These are phyloP conservation scores for Listronotus oregonensis DNA, from an alignment of 1,140 invertebrate genomes.

Conservation along the genomic window DNA sequence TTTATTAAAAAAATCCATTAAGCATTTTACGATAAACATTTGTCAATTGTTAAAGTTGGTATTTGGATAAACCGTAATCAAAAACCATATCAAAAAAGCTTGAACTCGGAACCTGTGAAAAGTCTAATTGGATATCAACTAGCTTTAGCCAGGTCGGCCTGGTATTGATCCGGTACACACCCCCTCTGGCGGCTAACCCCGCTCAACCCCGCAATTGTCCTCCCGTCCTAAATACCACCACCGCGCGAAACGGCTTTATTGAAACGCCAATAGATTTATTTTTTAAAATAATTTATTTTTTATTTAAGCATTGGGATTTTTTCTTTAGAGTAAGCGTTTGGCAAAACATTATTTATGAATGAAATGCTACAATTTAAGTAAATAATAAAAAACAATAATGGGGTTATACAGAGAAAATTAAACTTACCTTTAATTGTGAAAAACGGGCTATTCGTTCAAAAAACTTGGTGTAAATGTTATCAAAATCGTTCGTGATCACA, in stretches of 20 bases:
- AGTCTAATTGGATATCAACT: constrained; percentile 20
- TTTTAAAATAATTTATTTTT: not conserved
- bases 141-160: constrained; percentile 14
- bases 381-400: too few species aligned
- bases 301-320: not conserved
- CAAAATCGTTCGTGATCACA: constrained; percentile 39
- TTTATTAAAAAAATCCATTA: too few species aligned
- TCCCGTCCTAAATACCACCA: constrained; percentile 14
- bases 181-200: constrained; percentile 17
- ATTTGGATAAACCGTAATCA: too few species aligned
- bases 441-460: constrained; percentile 24
- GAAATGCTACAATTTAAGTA: too few species aligned
- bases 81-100: too few species aligned
- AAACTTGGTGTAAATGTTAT: constrained; percentile 36
- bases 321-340: too few species aligned
- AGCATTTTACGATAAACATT: too few species aligned
- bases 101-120: constrained; percentile 1
- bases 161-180: constrained; percentile 29
- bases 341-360: too few species aligned
- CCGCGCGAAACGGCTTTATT: not conserved
- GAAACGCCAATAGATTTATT: not conserved
- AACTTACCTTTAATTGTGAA: constrained; percentile 36
- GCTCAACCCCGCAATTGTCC: constrained; percentile 7
- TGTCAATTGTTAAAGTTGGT: too few species aligned
- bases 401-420: not conserved